These are phyloP conservation scores for Muscicapa comitata DNA, from an alignment of 2,797 vertebrate genomes.

Conservation along the genomic window DNA sequence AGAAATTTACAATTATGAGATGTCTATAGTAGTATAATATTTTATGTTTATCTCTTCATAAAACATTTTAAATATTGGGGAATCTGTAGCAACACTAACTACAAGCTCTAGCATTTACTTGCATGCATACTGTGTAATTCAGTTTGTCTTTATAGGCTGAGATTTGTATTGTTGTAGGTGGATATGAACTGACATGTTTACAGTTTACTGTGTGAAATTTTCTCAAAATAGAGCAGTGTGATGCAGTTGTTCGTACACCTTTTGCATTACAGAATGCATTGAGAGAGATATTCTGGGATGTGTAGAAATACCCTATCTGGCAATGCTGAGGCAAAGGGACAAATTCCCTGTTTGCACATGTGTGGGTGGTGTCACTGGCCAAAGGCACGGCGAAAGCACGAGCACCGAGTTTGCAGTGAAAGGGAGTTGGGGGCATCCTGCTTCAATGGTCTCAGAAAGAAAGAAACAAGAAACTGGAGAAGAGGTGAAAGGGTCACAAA, in stretches of 20 bases:
- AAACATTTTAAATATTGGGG: neutral
- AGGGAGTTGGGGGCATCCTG: neutral
- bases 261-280: neutral
- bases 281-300: neutral
- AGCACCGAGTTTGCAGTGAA: neutral
- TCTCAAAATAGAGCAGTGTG: neutral
- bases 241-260: neutral
- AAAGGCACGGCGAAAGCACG: fast-evolving
- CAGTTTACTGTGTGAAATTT: neutral
- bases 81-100: neutral
- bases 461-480: neutral
- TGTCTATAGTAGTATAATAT: neutral
- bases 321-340: neutral
- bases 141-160: neutral
- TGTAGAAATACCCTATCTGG: neutral
- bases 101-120: neutral
- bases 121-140: neutral
- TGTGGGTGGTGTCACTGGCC: neutral
- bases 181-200: neutral
- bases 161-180: neutral
- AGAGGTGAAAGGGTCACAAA: neutral
- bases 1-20: neutral
- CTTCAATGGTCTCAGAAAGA: neutral
- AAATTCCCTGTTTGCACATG: neutral
- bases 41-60: neutral